Conservation (phyloP, 2,113 vertebrate species). For the Gymnocephalus cernua region DNA sequence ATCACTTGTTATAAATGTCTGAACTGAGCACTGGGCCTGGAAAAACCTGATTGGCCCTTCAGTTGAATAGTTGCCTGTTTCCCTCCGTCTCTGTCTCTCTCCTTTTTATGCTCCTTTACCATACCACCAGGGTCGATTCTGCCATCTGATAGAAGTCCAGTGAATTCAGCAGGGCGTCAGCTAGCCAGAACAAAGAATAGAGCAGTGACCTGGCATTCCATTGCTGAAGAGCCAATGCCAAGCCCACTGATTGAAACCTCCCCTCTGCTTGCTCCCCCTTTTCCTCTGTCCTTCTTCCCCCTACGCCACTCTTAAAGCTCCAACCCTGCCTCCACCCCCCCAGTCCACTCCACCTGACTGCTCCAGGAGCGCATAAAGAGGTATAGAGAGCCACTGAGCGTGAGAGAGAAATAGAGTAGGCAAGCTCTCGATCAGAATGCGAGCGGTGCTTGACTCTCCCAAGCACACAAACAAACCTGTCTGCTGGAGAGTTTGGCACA, state of each 20-base stretch:
- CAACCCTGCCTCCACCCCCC: not conserved
- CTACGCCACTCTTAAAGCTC: slow-evolving; percentile 1
- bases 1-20: slow-evolving; percentile 57
- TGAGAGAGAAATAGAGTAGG: slow-evolving; percentile 33
- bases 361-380: slow-evolving; percentile 42
- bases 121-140: slow-evolving; percentile 36
- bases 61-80: slow-evolving; percentile 26
- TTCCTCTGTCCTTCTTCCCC: not conserved
- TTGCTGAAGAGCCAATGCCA: slow-evolving; percentile 65
- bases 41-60: slow-evolving; percentile 21
- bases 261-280: slow-evolving; percentile 28
- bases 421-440: slow-evolving; percentile 76
- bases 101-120: slow-evolving; percentile 42
- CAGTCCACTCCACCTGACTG: slow-evolving; percentile 40
- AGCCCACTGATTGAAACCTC: slow-evolving; percentile 67
- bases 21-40: slow-evolving; percentile 37
- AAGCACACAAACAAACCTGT: slow-evolving; percentile 67
- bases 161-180: slow-evolving; percentile 53
- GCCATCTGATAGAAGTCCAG: slow-evolving; percentile 60
- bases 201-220: slow-evolving; percentile 65
- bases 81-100: slow-evolving; percentile 20
- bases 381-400: slow-evolving; percentile 25
- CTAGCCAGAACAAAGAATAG: slow-evolving; percentile 56
- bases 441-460: slow-evolving; percentile 54
- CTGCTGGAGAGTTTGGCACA: slow-evolving; percentile 67